These are phyloP conservation scores for Chrysodeixis includens DNA, from an alignment of 2,888 invertebrate genomes.

Conservation along the genomic window DNA sequence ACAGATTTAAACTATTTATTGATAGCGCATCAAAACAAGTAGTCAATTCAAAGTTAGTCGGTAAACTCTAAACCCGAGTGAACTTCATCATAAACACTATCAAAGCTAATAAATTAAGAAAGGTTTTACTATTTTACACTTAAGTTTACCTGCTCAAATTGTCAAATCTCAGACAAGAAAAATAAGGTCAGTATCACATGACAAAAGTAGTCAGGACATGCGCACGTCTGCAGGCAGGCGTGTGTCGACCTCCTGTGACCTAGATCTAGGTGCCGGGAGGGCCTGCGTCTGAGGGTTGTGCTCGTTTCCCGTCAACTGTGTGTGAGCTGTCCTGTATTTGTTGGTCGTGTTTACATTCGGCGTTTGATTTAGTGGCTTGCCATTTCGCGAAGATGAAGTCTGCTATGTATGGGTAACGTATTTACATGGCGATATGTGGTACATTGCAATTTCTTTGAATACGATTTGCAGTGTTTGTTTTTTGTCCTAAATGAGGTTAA, in stretches of 20 bases:
- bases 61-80: no score
- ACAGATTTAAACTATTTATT: no score
- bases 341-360: not conserved
- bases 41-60: no score
- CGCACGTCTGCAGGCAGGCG: conserved; percentile 23
- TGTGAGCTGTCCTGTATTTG: conserved; percentile 14
- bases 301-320: conserved; percentile 17
- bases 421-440: not conserved
- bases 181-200: conserved; percentile 21
- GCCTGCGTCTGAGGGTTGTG: conserved; percentile 18
- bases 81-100: not conserved
- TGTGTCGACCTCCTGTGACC: conserved; percentile 59
- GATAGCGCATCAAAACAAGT: no score
- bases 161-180: not conserved
- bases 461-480: no score
- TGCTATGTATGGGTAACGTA: not conserved
- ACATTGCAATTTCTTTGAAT: no score
- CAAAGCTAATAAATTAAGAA: not conserved
- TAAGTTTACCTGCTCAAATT: conserved; percentile 5
- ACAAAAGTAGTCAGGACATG: conserved; percentile 18
- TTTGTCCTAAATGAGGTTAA: no score
- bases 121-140: not conserved
- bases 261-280: conserved; percentile 54
- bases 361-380: not conserved
- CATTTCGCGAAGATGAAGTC: not conserved